A percentile compares a stretch with the other conserved stretches of the same genome.
Conservation (phyloP, 1,140 invertebrate species). For the Phymorhynchus buccinoides region DNA sequence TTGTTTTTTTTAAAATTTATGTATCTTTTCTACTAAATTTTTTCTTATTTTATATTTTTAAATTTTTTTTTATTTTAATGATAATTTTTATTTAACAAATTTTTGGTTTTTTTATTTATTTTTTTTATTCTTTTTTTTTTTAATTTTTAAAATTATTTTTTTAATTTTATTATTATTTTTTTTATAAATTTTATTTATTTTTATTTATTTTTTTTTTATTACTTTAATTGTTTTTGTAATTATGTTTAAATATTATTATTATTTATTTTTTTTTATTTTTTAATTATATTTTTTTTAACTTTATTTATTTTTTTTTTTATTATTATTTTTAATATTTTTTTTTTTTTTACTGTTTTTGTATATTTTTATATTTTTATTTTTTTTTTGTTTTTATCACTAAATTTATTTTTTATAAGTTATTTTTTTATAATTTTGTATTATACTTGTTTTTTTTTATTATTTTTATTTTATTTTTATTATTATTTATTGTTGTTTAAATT, state of each 20-base stretch:
- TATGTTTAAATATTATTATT: background rate
- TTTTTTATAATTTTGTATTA: background rate
- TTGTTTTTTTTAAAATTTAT: too few relatives aligned
- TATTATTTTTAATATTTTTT: background rate
- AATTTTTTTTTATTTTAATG: background rate
- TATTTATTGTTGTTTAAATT: background rate
- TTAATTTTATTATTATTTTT: background rate
- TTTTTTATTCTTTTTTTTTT: too few relatives aligned
- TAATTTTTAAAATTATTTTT: too few relatives aligned
- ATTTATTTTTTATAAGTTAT: background rate
- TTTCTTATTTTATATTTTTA: background rate
- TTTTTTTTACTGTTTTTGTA: background rate
- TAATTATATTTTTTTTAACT: background rate
- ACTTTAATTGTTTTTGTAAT: background rate
- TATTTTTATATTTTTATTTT: background rate
- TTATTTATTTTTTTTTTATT: background rate
- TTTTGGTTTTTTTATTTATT: too few relatives aligned
- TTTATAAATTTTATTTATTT: background rate
- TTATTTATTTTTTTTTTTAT: background rate
- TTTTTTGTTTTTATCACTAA: background rate
- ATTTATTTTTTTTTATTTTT: constrained; percentile 8
- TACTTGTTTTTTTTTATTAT: background rate
- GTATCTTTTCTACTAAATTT: too few relatives aligned
- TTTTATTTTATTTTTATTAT: background rate
- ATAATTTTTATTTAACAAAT: background rate